phyloP scores from a whole-genome alignment of 2,888 invertebrate genomes.

The Tachina grossa region DNA sequence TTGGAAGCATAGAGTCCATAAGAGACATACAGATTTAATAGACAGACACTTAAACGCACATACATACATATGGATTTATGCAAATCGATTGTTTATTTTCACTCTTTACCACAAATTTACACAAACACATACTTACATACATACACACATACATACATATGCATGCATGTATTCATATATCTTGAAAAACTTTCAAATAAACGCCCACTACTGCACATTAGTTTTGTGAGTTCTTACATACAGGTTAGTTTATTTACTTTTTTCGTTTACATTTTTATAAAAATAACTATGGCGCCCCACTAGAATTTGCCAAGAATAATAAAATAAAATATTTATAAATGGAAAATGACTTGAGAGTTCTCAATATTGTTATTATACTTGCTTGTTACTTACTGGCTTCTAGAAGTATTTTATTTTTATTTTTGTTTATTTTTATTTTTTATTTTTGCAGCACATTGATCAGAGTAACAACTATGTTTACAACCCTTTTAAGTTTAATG shows the following conservation, averaged over 20 bases:
- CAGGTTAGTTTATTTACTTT: not conserved
- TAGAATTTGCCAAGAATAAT: conserved; percentile 13
- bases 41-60: not conserved
- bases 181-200: conserved; percentile 43
- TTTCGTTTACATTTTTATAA: not conserved
- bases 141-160: not conserved
- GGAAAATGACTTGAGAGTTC: not conserved
- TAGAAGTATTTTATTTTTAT: conserved; percentile 9
- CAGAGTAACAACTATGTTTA: conserved; percentile 45
- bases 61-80: conserved; percentile 17
- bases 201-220: conserved; percentile 38
- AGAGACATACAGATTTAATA: not conserved
- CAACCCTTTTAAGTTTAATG: conserved; percentile 67
- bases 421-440: not conserved
- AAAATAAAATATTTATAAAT: not conserved
- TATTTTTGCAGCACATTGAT: conserved; percentile 33
- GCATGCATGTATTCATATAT: not conserved
- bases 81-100: conserved; percentile 10
- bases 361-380: not conserved
- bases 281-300: conserved; percentile 47
- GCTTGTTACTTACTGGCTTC: not conserved
- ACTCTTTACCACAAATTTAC: not conserved
- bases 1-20: not conserved
- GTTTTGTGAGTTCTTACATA: not conserved
- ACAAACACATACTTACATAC: not conserved